Evolutionary conservation across 1,140 invertebrate species (phyloP).

Genomic region (Mizuhopecten yessoensis): DNA sequence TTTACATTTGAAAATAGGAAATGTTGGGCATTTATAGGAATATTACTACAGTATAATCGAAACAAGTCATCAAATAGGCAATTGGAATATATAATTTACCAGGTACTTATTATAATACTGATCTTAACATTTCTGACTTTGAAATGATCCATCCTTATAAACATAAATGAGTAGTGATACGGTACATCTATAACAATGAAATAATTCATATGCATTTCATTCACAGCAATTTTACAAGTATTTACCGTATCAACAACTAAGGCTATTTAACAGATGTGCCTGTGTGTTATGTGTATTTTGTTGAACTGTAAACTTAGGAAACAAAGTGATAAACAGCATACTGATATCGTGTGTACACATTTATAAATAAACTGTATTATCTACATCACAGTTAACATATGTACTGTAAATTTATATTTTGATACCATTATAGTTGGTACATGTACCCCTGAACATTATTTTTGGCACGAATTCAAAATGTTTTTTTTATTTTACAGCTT

Average conservation of each 20-base stretch:
- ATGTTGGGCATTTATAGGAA: too few species aligned
- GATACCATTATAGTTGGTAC: neutral
- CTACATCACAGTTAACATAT: neutral
- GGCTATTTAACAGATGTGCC: neutral
- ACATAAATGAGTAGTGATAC: too few species aligned
- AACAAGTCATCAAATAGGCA: too few species aligned
- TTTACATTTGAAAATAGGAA: too few species aligned
- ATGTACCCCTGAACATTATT: neutral
- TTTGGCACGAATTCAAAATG: neutral
- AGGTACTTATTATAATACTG: too few species aligned
- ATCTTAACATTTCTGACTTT: too few species aligned
- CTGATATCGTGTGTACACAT: neutral
- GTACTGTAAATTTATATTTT: neutral
- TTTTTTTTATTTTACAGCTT: slow-evolving; percentile 15
- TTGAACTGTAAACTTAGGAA: neutral
- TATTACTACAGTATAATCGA: too few species aligned
- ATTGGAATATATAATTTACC: too few species aligned
- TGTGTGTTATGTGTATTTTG: slow-evolving; percentile 25
- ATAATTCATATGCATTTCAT: neutral
- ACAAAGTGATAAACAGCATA: neutral
- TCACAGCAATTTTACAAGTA: neutral
- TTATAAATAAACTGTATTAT: slow-evolving; percentile 9
- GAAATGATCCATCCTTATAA: too few species aligned
- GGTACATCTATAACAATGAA: neutral
- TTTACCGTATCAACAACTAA: neutral